phyloP scores from a whole-genome alignment of 2,888 invertebrate genomes.

The Nephrotoma appendiculata region DNA sequence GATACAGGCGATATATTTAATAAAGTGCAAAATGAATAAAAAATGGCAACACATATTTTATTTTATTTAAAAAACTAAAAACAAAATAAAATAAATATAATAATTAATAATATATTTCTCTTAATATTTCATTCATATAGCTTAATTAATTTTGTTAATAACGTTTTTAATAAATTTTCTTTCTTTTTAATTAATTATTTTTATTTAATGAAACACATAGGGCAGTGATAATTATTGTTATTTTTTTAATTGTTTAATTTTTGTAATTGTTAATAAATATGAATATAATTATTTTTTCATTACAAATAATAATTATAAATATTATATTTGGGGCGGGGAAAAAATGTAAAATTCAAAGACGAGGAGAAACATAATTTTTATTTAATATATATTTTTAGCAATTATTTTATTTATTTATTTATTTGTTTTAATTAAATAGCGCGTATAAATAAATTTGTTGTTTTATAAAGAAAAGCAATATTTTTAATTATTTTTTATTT shows the following conservation, averaged over 20 bases:
- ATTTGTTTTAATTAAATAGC: background rate
- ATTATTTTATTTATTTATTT: background rate
- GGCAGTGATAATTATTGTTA: constrained; percentile 13
- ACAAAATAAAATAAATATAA: background rate
- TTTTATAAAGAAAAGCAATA: background rate
- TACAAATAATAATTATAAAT: background rate
- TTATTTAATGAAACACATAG: constrained; percentile 15
- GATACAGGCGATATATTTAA: background rate
- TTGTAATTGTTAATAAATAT: background rate
- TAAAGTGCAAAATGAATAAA: background rate
- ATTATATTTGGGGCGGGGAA: background rate
- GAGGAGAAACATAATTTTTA: background rate
- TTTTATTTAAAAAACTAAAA: background rate
- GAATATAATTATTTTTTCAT: background rate
- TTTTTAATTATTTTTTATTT: background rate
- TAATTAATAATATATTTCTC: background rate
- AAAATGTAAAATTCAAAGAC: background rate
- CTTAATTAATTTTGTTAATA: background rate
- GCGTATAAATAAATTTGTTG: background rate
- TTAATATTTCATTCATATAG: background rate
- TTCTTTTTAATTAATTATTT: background rate
- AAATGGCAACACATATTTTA: background rate
- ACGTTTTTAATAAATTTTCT: background rate
- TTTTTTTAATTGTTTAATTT: constrained; percentile 12
- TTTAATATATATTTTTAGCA: background rate